Percentiles rank a stretch among this genome's conserved stretches.
phyloP scores from a whole-genome alignment of 2,797 vertebrate genomes.

The Nothura maculosa region DNA sequence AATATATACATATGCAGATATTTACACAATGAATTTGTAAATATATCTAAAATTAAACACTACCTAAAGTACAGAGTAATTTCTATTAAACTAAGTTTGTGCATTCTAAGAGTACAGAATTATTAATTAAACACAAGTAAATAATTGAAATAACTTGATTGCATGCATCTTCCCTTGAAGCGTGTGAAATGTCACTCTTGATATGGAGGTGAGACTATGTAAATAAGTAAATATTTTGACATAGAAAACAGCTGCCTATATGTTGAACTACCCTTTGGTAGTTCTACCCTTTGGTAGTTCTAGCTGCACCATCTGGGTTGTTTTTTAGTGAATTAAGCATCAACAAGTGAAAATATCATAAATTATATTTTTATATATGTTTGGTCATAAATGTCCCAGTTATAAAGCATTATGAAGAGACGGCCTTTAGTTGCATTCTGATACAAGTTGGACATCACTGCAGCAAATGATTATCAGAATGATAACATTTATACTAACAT shows the following conservation, averaged over 20 bases:
- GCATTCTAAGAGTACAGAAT: background rate
- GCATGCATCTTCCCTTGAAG: background rate
- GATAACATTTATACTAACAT: background rate
- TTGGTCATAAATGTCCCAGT: background rate
- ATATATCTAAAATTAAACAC: background rate
- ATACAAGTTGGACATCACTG: background rate
- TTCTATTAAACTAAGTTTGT: background rate
- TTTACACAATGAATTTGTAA: background rate
- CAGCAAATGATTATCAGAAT: background rate
- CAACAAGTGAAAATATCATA: background rate
- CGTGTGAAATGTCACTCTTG: background rate
- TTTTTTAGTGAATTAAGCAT: background rate
- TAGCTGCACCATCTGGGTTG: background rate
- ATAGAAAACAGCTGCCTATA: background rate
- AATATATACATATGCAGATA: background rate
- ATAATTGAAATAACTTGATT: background rate
- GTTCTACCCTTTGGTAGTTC: too few species aligned
- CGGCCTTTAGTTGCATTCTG: background rate
- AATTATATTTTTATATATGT: background rate
- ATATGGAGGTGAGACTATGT: background rate
- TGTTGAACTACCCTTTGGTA: background rate
- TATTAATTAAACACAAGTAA: background rate
- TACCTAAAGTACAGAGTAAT: background rate
- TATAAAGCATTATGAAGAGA: background rate
- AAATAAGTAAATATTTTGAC: background rate